phyloP scores from a whole-genome alignment of 1,140 invertebrate species.

The Mactra quadrangularis region DNA sequence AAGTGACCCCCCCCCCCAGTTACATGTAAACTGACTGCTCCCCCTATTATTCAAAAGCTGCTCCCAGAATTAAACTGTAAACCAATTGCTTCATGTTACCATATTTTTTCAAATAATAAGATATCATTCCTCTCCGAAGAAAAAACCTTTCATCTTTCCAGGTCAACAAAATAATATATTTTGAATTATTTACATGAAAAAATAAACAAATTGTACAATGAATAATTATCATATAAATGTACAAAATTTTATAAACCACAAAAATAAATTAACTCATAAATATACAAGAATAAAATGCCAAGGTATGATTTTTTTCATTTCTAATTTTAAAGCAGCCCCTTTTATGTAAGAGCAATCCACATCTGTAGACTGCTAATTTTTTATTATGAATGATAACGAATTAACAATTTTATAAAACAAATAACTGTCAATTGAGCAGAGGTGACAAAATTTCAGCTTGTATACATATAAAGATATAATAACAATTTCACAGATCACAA shows the following conservation, averaged over 20 bases:
- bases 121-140: not conserved
- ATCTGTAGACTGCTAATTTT: not conserved
- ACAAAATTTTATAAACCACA: conserved; percentile 31
- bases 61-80: too few relatives aligned
- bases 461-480: not conserved
- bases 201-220: too few relatives aligned
- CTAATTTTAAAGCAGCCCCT: not conserved
- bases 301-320: not conserved
- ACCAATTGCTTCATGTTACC: too few relatives aligned
- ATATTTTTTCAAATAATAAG: conserved; percentile 1
- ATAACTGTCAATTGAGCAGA: conserved; percentile 33
- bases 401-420: conserved; percentile 3
- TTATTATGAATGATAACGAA: not conserved
- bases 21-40: too few relatives aligned
- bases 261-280: conserved; percentile 45
- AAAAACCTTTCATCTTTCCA: conserved; percentile 7
- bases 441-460: conserved; percentile 9
- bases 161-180: conserved; percentile 37
- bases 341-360: not conserved
- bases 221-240: conserved; percentile 23
- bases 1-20: too few relatives aligned
- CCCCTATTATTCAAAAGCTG: too few relatives aligned
- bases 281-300: conserved; percentile 24
- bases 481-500: too few relatives aligned
- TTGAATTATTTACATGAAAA: conserved; percentile 16